These are phyloP conservation scores for Fragum sueziense DNA, from an alignment of 2,888 invertebrate species.

Conservation along the genomic window DNA sequence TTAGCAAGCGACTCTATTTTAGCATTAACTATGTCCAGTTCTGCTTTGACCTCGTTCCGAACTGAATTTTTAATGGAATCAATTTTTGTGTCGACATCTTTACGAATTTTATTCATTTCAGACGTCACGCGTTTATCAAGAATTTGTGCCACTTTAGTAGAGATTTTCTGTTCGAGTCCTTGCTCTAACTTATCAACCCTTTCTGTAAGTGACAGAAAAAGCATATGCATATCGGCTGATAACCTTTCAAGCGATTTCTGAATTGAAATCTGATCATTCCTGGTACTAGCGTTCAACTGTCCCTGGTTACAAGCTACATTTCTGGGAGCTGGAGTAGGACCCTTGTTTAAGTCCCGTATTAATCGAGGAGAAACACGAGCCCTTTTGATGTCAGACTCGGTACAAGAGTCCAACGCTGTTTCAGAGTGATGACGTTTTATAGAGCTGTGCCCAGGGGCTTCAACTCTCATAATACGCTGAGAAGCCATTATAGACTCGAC, in stretches of 20 bases:
- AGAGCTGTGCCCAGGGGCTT: no score
- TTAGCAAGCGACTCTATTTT: neutral
- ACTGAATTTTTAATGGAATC: neutral
- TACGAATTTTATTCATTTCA: conserved; percentile 23
- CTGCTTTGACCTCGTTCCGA: neutral
- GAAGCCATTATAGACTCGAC: no score
- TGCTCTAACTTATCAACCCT: conserved; percentile 14
- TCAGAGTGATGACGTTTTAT: no score
- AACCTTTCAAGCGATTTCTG: neutral
- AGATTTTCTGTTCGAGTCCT: conserved; percentile 18
- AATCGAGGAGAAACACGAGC: no score
- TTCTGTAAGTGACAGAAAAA: neutral
- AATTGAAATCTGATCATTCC: neutral
- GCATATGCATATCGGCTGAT: conserved; percentile 14
- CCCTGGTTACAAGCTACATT: no score
- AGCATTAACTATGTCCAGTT: conserved; percentile 7
- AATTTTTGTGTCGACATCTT: conserved; percentile 16
- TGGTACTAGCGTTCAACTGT: no score
- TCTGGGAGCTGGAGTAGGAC: no score
- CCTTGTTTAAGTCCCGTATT: no score
- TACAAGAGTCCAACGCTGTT: no score
- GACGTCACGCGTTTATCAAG: conserved; percentile 10
- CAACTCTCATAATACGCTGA: no score
- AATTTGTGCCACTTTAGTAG: conserved; percentile 9
- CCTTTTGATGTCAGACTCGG: no score